Percentiles rank a stretch among this genome's conserved stretches.
Evolutionary conservation across 2,113 vertebrate species (phyloP).

Genomic region (Excalfactoria chinensis): DNA sequence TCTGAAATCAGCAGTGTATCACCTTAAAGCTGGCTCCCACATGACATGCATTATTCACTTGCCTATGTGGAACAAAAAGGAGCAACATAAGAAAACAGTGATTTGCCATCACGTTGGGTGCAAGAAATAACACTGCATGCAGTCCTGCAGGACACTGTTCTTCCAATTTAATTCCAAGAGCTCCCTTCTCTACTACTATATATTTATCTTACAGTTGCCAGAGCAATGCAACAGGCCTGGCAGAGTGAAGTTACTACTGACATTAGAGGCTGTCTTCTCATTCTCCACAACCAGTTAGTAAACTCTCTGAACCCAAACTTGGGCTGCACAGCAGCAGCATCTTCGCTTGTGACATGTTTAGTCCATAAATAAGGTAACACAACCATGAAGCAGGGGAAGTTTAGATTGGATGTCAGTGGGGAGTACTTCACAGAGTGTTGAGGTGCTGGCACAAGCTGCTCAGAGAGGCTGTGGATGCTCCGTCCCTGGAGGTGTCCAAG

Average conservation of each 20-base stretch:
- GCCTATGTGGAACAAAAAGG: not conserved
- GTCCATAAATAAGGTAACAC: not conserved
- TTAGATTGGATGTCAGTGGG: too few species aligned
- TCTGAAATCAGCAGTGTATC: not conserved
- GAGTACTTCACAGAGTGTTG: too few species aligned
- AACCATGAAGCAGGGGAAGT: too few species aligned
- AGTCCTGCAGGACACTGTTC: not conserved
- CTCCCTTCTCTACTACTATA: not conserved
- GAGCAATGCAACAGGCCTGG: not conserved
- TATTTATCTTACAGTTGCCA: not conserved
- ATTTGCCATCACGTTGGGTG: not conserved
- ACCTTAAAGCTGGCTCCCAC: not conserved
- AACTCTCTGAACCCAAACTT: not conserved
- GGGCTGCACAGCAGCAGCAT: not conserved
- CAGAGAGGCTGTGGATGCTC: too few species aligned
- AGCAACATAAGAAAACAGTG: not conserved
- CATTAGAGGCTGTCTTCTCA: not conserved
- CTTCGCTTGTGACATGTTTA: not conserved
- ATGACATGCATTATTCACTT: not conserved
- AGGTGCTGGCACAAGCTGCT: too few species aligned
- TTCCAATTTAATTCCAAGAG: not conserved
- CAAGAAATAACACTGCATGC: not conserved
- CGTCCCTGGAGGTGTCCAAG: too few species aligned
- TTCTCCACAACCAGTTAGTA: not conserved
- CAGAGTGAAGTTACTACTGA: not conserved